Base-by-base conservation (phyloP, 2,888 invertebrate genomes). In the Pollenia griseotomentosa region DNA sequence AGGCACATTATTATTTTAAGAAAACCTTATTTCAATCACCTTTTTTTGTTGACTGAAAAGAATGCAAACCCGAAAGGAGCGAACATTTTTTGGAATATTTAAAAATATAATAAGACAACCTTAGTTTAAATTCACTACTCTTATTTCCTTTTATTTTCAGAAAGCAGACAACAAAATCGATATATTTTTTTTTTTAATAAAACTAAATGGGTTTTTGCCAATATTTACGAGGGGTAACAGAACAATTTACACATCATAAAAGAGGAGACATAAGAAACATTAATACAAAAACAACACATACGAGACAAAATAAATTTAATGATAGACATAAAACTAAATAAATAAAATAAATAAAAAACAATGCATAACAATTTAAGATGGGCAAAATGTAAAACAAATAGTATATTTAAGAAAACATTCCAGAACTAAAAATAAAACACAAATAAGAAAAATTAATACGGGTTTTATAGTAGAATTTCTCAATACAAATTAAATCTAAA, bases 381-480 rank as follows among this genome's bases (percentile, higher is more conserved):
- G 44, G 10, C 23, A 59, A 42, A 73, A 57, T 9, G 16, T 53
- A 51, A 61, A 63, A 51, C 16, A 42, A 74, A 74, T 51, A 74
- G 14, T 5, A 40, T 11, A 48, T 70, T 16, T 70, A n/a, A 46
- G n/a, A 44, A 63, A 46, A 55, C 14, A 16, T 14, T 19, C 12
- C 44, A 59, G 46, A 48, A 59, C 33, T 23, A 19, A 74, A n/a
- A 61, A 61, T n/a, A 74, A 19, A 33, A 74, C 14, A 61, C 4
- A 75, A 40, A 9, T 19, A 40, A 40, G 46, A n/a, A 71, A 61
- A 65, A 71, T 57, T 57, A 66, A 66, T 73, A 78, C 78, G 73
- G 83, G 77, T 48, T 77, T 71, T 65, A 71, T 42, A 65, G 63
- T 71, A 83, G 65, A 57, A 83, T 63, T 78, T 77, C 63, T 59